phyloP scores from a whole-genome alignment of 92 coral and sea anemone species.

The Phenganax marumi region DNA sequence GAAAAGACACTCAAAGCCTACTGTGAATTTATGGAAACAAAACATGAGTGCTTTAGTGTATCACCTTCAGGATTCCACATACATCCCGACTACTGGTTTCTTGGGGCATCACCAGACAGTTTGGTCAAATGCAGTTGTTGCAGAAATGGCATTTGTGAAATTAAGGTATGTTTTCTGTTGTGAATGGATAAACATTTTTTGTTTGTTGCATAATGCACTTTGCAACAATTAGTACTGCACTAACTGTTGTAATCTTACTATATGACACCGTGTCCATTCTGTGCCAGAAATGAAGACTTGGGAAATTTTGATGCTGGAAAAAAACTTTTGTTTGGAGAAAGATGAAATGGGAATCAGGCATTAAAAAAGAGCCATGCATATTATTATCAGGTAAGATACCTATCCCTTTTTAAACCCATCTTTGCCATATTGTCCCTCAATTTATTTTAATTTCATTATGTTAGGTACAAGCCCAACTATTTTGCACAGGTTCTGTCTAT shows the following conservation, averaged over 20 bases:
- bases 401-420: background rate
- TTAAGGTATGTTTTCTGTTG: slow-evolving; percentile 1
- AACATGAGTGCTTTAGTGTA: background rate
- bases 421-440: slow-evolving; percentile 5
- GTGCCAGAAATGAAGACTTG: slow-evolving; percentile 42
- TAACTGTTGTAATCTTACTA: background rate
- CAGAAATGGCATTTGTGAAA: slow-evolving; percentile 5
- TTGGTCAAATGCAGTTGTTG: slow-evolving; percentile 1
- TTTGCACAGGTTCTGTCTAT: slow-evolving; percentile 47
- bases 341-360: slow-evolving; percentile 30
- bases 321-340: slow-evolving; percentile 41
- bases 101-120: slow-evolving; percentile 16
- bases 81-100: slow-evolving; percentile 1
- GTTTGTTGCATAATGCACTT: background rate
- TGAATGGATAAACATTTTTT: background rate
- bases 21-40: background rate
- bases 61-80: slow-evolving; percentile 5
- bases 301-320: slow-evolving; percentile 46
- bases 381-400: slow-evolving; percentile 44
- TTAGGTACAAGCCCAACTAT: slow-evolving; percentile 65
- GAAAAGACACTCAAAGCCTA: slow-evolving; percentile 5
- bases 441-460: background rate
- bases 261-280: slow-evolving; percentile 47
- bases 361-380: slow-evolving; percentile 50
- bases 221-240: background rate